phyloP scores from a whole-genome alignment of 2,888 invertebrate species.

The Petrolisthes manimaculis region DNA sequence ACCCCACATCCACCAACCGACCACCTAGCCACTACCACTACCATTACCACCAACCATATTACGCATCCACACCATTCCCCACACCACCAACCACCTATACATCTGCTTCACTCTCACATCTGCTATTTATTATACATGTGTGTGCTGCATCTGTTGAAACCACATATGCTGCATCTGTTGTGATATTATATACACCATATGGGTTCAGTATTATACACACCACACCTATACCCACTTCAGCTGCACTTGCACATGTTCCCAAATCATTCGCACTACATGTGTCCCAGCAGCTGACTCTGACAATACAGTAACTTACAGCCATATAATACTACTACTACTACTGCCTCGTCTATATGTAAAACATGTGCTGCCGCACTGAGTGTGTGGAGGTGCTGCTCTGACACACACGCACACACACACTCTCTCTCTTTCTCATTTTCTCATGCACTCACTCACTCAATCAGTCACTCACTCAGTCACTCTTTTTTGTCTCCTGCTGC shows the following conservation, averaged over 20 bases:
- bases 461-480: not conserved
- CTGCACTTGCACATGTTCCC: not conserved
- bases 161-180: constrained; percentile 20
- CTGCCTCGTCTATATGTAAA: no score
- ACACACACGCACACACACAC: constrained; percentile 44
- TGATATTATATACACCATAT: no score
- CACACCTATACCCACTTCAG: not conserved
- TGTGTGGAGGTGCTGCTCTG: constrained; percentile 38
- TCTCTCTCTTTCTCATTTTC: constrained; percentile 12
- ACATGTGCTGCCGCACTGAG: not conserved
- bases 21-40: not conserved
- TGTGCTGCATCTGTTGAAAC: constrained; percentile 8
- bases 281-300: no score
- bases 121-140: not conserved
- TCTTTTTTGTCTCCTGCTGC: constrained; percentile 43
- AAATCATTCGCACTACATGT: no score
- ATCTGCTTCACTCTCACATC: constrained; percentile 2
- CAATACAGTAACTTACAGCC: no score
- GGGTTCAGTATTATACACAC: no score
- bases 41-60: not conserved
- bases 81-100: constrained; percentile 1
- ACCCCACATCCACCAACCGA: not conserved
- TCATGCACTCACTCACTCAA: not conserved
- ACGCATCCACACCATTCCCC: not conserved
- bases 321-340: no score